Conservation (phyloP, 2,113 vertebrate genomes). For the Oreotragus oreotragus region DNA sequence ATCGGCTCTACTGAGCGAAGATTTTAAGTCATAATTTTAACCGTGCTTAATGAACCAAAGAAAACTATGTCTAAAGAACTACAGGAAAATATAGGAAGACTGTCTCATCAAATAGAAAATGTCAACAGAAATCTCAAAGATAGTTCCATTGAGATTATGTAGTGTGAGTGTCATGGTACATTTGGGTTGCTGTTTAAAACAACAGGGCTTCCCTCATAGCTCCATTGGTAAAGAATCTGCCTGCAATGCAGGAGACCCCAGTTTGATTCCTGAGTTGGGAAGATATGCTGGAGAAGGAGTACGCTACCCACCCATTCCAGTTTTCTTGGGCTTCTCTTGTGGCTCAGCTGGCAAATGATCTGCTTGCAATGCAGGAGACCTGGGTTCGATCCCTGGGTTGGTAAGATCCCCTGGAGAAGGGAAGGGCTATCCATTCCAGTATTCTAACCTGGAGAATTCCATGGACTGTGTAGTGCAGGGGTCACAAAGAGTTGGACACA, state of each 20-base stretch:
- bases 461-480: background rate
- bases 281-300: background rate
- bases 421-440: background rate
- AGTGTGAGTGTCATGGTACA: background rate
- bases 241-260: background rate
- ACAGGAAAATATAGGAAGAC: background rate
- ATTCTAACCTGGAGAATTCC: background rate
- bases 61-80: background rate
- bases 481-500: background rate
- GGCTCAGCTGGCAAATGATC: background rate
- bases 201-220: background rate
- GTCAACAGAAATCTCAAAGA: background rate
- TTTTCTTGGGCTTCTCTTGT: background rate
- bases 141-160: background rate
- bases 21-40: background rate
- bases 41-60: background rate
- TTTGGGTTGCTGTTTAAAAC: background rate
- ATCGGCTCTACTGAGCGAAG: background rate
- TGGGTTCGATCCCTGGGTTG: background rate
- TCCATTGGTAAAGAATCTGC: background rate
- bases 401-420: background rate
- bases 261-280: background rate
- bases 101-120: background rate
- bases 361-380: background rate
- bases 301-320: background rate